Conservation (phyloP, 2,113 vertebrate genomes). For the Pitta sordida region DNA sequence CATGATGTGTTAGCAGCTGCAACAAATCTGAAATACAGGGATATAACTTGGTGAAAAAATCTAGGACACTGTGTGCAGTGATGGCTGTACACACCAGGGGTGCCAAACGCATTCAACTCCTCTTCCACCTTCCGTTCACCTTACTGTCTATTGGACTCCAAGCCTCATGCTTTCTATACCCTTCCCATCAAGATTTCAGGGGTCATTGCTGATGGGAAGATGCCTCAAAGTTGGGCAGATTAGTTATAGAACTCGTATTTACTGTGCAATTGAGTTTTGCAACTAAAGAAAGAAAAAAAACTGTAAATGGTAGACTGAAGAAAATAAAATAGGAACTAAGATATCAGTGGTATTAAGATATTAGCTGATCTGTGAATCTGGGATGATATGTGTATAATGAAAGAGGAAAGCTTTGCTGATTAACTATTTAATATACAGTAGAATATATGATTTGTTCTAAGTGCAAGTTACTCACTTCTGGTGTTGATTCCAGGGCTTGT, state of each 20-base stretch:
- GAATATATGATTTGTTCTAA: background rate
- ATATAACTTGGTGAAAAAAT: background rate
- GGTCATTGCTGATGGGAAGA: background rate
- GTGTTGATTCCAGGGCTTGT: background rate
- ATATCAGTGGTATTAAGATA: rapidly evolving
- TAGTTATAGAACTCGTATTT: background rate
- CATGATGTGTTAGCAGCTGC: background rate
- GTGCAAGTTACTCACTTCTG: background rate
- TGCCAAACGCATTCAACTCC: background rate
- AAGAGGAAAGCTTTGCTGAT: background rate
- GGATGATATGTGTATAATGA: background rate
- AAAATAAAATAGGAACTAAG: background rate
- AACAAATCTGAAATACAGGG: background rate
- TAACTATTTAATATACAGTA: background rate
- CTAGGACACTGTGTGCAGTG: rapidly evolving
- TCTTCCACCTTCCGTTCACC: background rate
- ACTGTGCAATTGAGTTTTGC: background rate
- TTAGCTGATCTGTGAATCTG: too few species aligned
- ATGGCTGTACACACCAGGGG: background rate
- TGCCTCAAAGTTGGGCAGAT: background rate
- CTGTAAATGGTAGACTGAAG: background rate
- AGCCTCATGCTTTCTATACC: background rate
- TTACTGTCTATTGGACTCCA: rapidly evolving
- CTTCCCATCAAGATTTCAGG: background rate
- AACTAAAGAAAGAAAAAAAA: background rate